Base-by-base conservation (phyloP, 1,140 invertebrate genomes). In the Drosophila biarmipes region DNA sequence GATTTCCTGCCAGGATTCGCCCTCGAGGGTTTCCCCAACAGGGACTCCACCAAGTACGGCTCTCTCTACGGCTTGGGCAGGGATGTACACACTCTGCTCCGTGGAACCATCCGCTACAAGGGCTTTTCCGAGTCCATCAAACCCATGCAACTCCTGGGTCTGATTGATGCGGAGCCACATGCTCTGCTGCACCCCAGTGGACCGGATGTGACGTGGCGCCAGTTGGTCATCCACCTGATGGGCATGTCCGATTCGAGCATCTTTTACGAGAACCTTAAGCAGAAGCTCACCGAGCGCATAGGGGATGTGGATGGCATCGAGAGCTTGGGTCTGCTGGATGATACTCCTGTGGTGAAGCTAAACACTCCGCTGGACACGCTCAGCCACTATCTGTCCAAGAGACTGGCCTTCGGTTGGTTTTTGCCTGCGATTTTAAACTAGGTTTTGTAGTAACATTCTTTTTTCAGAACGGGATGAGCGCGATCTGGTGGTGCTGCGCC, bases 1-100 rank as follows among this genome's bases (percentile, higher is more conserved):
- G 95, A 98, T 80, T 99, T 99, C 89, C 92, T 99, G 38, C 98
- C 98, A 0, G 99, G 98, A 4, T 99, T 99, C 90, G 97, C 97
- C 24, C 93, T 99, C 15, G 98, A 99, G 93, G 98, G 7, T 96
- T 98, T 94, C 94, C 98, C 97, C 0, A 99, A 99, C 93, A 94
- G 99, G 66, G 98, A 99, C 89, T 99, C 98, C 46, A 97, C 96
- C 0, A 93, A 95, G 11, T 99, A 99, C 91, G 94, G 95, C 2
- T 94, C 96, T 19, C 93, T 98, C 0, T 99, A 99, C 91, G 97
- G 97, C 3, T 95, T 97, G 42, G 93, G 94, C 24, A 92, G 93
- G 14, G 97, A 97, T 78, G 97, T 97, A 0, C 94, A 95, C 34
- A 99, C 98, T 0, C 93, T 99, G 73, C 92, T 99, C 12, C 93